Percentiles rank a stretch among this genome's conserved stretches.
These are phyloP conservation scores for Hydropsyche betteni DNA, from an alignment of 2,888 invertebrate species.

Conservation along the genomic window DNA sequence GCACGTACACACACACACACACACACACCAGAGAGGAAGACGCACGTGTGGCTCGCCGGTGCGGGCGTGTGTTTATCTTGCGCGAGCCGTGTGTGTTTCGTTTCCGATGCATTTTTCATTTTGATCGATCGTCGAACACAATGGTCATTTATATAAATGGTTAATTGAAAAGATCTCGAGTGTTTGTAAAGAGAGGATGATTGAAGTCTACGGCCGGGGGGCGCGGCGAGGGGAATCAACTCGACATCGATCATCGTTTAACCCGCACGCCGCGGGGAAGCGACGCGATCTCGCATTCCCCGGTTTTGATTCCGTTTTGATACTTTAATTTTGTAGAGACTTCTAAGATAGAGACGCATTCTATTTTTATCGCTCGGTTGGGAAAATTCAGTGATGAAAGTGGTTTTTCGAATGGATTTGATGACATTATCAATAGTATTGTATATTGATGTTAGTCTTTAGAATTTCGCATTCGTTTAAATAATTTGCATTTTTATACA, in stretches of 20 bases:
- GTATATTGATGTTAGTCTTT: too few relatives aligned
- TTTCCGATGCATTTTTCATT: constrained; percentile 44
- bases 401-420: too few relatives aligned
- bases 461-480: too few relatives aligned
- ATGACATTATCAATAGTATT: too few relatives aligned
- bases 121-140: constrained; percentile 45
- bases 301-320: too few relatives aligned
- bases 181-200: constrained; percentile 42
- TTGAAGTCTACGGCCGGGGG: constrained; percentile 30
- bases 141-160: constrained; percentile 44
- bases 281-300: constrained; percentile 2
- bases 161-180: constrained; percentile 46
- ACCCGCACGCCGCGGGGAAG: constrained; percentile 33
- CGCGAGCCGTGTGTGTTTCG: constrained; percentile 24
- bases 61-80: constrained; percentile 12
- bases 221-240: constrained; percentile 2
- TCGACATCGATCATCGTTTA: constrained; percentile 40
- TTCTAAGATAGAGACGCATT: too few relatives aligned
- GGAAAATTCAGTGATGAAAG: too few relatives aligned
- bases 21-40: too few relatives aligned
- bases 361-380: too few relatives aligned
- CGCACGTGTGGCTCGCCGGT: background rate
- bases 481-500: too few relatives aligned
- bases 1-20: too few relatives aligned
- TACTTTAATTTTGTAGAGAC: too few relatives aligned